Percentiles rank a stretch among this genome's conserved stretches.
Conservation (phyloP, 2,113 vertebrate species). For the Tetrax tetrax region DNA sequence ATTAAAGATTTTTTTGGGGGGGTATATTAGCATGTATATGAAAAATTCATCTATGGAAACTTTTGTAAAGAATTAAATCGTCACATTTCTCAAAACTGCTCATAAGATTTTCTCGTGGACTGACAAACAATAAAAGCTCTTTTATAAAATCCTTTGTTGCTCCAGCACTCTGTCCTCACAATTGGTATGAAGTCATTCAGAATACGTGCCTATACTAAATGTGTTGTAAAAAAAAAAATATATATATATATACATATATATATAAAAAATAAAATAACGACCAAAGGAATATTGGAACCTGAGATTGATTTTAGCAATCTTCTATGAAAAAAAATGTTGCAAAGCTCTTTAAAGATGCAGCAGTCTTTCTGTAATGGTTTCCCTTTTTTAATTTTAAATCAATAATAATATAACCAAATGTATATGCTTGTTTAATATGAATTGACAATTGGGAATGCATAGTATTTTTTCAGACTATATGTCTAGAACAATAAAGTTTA, state of each 20-base stretch:
- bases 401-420: background rate
- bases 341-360: slow-evolving; percentile 2
- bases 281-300: background rate
- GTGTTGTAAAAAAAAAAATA: background rate
- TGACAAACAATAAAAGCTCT: slow-evolving; percentile 42
- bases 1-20: slow-evolving; percentile 65
- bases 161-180: background rate
- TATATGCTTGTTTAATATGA: slow-evolving; percentile 51
- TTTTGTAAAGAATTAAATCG: slow-evolving; percentile 75
- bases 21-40: slow-evolving; percentile 66
- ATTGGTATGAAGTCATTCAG: background rate
- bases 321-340: background rate
- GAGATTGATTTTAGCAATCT: slow-evolving; percentile 10
- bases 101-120: slow-evolving; percentile 6
- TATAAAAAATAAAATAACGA: background rate
- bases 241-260: background rate
- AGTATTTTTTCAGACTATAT: slow-evolving; percentile 56
- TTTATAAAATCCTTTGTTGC: slow-evolving; percentile 20
- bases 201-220: background rate
- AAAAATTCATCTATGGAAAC: slow-evolving; percentile 49
- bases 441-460: slow-evolving; percentile 40
- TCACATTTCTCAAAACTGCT: slow-evolving; percentile 65
- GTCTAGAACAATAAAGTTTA: slow-evolving; percentile 56
- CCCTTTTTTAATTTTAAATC: background rate
- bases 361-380: slow-evolving; percentile 13